Conservation (phyloP, 2,888 invertebrate genomes). For the Drosophila formosana region DNA sequence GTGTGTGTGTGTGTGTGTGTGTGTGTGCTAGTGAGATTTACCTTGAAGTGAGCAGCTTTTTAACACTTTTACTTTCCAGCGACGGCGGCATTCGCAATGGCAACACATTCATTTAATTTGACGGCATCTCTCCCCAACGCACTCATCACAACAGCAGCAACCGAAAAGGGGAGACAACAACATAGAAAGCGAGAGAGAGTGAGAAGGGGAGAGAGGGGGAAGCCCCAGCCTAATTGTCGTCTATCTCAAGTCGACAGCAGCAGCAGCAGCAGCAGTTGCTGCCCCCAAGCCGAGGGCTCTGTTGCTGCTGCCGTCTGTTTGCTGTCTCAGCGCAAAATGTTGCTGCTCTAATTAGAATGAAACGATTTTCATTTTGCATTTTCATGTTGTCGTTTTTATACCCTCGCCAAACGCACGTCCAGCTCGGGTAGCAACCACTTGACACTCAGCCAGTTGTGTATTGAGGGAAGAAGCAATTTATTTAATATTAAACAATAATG, state of each 20-base stretch:
- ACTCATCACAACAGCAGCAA: conserved; percentile 9
- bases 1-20: conserved; percentile 18
- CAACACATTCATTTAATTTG: conserved; percentile 76
- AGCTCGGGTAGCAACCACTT: background rate
- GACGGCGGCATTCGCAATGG: conserved; percentile 32
- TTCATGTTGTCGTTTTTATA: conserved; percentile 27
- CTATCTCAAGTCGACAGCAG: conserved; percentile 68
- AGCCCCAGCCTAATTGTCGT: conserved; percentile 72
- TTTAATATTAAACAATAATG: no score
- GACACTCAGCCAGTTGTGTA: no score
- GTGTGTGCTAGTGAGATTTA: conserved; percentile 53
- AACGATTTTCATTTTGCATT: conserved; percentile 76
- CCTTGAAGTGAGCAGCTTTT: conserved; percentile 79
- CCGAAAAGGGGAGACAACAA: conserved; percentile 1
- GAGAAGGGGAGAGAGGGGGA: background rate
- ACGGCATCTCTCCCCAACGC: conserved; percentile 33
- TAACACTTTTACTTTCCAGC: conserved; percentile 70
- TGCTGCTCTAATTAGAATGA: conserved; percentile 80
- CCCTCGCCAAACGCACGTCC: background rate
- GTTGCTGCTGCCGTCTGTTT: conserved; percentile 56
- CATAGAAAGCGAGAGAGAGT: background rate
- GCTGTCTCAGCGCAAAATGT: conserved; percentile 77
- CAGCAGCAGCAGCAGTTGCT: conserved; percentile 3
- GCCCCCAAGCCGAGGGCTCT: background rate
- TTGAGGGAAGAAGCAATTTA: no score